Percentiles rank a stretch among this genome's conserved stretches.
Evolutionary conservation across 2,797 vertebrate species (phyloP).

Genomic region (Takifugu rubripes): DNA sequence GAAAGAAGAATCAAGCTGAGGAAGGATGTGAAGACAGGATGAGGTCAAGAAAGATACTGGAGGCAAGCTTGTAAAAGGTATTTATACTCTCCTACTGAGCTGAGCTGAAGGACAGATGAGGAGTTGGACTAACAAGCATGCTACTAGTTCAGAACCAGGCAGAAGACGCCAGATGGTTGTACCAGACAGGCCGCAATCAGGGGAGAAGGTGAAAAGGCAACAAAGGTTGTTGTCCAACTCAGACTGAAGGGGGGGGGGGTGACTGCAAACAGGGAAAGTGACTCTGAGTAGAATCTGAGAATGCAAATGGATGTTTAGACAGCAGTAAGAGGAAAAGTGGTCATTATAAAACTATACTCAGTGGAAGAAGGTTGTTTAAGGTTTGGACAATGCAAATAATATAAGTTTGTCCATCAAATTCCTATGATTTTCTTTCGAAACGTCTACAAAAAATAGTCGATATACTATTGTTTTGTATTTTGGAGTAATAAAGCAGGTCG

Average conservation of each 20-base stretch:
- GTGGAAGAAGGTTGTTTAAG: no score
- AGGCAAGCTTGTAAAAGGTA: conserved; percentile 61
- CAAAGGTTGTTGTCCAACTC: conserved; percentile 10
- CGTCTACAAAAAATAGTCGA: no score
- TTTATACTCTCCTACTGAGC: conserved; percentile 53
- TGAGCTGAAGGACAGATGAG: conserved; percentile 24
- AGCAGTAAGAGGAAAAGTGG: no score
- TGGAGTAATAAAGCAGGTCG: no score
- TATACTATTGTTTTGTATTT: no score
- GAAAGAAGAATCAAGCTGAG: conserved; percentile 53
- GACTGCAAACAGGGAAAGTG: no score
- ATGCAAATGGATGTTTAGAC: no score
- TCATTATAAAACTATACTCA: no score
- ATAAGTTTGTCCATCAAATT: no score
- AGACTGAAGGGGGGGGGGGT: background rate
- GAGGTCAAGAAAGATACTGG: conserved; percentile 53
- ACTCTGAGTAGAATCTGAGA: background rate
- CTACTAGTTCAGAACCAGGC: conserved; percentile 24
- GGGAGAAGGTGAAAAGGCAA: conserved; percentile 32
- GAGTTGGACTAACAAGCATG: conserved; percentile 41
- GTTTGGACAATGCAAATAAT: no score
- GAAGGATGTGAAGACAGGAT: conserved; percentile 69
- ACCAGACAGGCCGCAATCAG: conserved; percentile 38
- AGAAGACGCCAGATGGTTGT: conserved; percentile 35
- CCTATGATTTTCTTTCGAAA: no score